Evolutionary conservation across 2,797 vertebrate species (phyloP), one percentile per base, ranked within the genome.

Genomic region (Peromyscus eremicus): DNA sequence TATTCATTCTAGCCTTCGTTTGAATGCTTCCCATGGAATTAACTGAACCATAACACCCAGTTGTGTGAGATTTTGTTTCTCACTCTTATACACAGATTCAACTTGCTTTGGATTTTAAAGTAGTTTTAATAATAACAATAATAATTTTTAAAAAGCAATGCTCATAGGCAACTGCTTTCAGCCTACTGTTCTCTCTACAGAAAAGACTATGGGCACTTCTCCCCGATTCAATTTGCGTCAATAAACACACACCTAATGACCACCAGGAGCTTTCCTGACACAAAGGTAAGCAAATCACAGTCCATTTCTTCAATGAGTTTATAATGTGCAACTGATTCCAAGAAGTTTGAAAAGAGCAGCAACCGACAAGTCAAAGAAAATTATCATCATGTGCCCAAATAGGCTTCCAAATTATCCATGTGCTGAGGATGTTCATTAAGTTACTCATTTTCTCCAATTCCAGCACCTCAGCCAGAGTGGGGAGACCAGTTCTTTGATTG

Each of bases 351-450:
- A 81, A 97, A 96, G 83, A 97, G 11, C 97, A 32, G 71, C 86
- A 81, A 83, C n/a, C 94, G 97, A 92, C 94, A 94, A 92, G 91
- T 97, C 96, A 95, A 87, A 97, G 94, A 96, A 97, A 97, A 98
- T 97, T 77, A 95, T 94, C 95, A 96, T 96, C 91, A 57, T 92
- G 96, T 96, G 86, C 79, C 95, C 95, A 97, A 95, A 97, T 64
- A 92, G 89, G 91, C 66, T 95, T 95, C 92, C 83, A 96, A 97
- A 97, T 97, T 94, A 95, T 95, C 92, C 60, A 29, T 84, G 92
- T 84, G 91, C 92, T 97, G 77, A 96, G 94, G 46, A 97, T 81
- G 97, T 95, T 95, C 96, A 97, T 97, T 97, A 95, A 95, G 70
- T 97, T 85, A 95, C 79, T 95, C 95, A 97, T 97, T 97, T 98